Conservation (phyloP, 1,140 invertebrate genomes). For the Campoletis sonorensis region DNA sequence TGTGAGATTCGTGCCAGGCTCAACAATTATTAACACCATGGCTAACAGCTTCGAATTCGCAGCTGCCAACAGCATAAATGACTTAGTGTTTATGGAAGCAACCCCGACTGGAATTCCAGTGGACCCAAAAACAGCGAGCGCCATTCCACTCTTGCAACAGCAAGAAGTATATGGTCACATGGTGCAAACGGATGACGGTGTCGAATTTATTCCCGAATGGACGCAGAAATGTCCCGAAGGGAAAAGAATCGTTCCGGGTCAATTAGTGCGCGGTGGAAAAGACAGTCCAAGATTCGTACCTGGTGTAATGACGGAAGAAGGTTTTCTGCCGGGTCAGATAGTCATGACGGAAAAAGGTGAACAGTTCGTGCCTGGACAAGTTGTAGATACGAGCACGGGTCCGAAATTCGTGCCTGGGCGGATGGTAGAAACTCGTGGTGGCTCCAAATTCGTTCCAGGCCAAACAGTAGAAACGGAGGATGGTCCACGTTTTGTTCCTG, state of each 20-base stretch:
- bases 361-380: slow-evolving; percentile 81
- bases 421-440: slow-evolving; percentile 82
- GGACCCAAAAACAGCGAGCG: slow-evolving; percentile 78
- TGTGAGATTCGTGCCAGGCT: slow-evolving; percentile 80
- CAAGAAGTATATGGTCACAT: slow-evolving; percentile 83
- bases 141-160: slow-evolving; percentile 71
- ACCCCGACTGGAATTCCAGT: slow-evolving; percentile 78
- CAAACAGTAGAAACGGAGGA: slow-evolving; percentile 84
- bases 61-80: slow-evolving; percentile 78
- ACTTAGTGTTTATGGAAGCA: slow-evolving; percentile 78
- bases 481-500: slow-evolving; percentile 83
- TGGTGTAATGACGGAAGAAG: slow-evolving; percentile 82
- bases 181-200: slow-evolving; percentile 81
- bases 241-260: slow-evolving; percentile 81
- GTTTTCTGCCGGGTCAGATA: slow-evolving; percentile 84
- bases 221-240: slow-evolving; percentile 74
- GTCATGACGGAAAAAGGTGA: slow-evolving; percentile 83
- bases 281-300: slow-evolving; percentile 83
- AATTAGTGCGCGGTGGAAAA: slow-evolving; percentile 79
- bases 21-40: slow-evolving; percentile 71
- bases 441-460: slow-evolving; percentile 84
- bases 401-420: slow-evolving; percentile 85
- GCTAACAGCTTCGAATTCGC: slow-evolving; percentile 78
- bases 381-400: slow-evolving; percentile 77
- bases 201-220: slow-evolving; percentile 84